Percentiles rank a stretch among this genome's conserved stretches.
phyloP scores from a whole-genome alignment of 2,113 vertebrate genomes.

The Coracopsis vasa region DNA sequence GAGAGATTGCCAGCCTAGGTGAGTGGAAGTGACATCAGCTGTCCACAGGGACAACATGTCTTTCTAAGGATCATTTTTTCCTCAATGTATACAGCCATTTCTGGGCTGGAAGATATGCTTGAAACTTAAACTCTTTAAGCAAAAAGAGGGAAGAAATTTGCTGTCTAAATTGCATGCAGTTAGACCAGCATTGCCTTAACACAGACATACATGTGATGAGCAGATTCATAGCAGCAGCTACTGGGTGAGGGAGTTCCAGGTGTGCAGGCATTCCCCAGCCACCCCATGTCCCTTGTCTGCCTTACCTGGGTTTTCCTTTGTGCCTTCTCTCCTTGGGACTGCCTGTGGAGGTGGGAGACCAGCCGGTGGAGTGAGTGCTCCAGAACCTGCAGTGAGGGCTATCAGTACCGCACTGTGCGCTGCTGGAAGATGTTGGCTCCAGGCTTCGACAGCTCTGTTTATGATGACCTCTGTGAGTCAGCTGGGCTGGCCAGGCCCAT shows the following conservation, averaged over 20 bases:
- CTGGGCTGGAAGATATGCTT: background rate
- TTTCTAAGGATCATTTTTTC: background rate
- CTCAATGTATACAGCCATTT: background rate
- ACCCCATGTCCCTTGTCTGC: rapidly evolving
- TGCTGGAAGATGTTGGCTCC: slow-evolving; percentile 93
- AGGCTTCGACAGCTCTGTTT: slow-evolving; percentile 88
- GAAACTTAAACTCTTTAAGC: background rate
- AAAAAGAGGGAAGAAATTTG: background rate
- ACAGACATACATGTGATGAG: rapidly evolving
- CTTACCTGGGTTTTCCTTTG: slow-evolving; percentile 6
- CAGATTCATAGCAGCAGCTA: background rate
- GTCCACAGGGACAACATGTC: rapidly evolving
- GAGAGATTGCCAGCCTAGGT: slow-evolving; percentile 88
- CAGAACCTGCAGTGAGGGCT: slow-evolving; percentile 84
- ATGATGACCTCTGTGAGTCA: slow-evolving; percentile 84
- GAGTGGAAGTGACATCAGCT: background rate
- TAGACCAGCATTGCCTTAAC: background rate
- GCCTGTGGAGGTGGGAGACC: slow-evolving; percentile 83
- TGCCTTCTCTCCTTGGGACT: background rate
- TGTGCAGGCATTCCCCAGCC: background rate
- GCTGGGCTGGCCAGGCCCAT: slow-evolving; percentile 83
- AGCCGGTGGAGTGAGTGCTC: slow-evolving; percentile 90
- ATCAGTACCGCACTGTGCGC: slow-evolving; percentile 85
- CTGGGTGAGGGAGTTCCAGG: background rate
- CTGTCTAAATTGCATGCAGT: background rate